A percentile compares a stretch with the other conserved stretches of the same genome.
These are phyloP conservation scores for Diprion similis DNA, from an alignment of 1,140 invertebrate species.

Conservation along the genomic window DNA sequence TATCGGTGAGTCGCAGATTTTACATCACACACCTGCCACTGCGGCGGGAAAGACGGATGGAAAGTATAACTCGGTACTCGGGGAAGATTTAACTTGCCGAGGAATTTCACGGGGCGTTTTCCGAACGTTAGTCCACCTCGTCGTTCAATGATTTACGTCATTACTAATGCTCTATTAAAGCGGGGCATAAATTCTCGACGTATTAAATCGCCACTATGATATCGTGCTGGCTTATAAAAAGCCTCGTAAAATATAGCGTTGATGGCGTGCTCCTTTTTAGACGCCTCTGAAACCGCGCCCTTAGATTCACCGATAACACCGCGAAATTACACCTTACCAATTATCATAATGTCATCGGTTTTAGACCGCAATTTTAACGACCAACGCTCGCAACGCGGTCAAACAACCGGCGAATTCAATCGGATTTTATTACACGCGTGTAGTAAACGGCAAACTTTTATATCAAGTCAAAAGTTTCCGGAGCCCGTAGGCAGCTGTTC, in stretches of 20 bases:
- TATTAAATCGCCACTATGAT: conserved; percentile 7
- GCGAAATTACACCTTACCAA: conserved; percentile 3
- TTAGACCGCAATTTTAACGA: neutral
- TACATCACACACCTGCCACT: too few species aligned
- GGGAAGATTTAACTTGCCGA: neutral
- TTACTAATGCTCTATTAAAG: conserved; percentile 8
- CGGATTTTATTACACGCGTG: too few species aligned
- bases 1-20: neutral
- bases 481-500: too few species aligned
- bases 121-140: neutral
- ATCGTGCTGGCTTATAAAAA: neutral
- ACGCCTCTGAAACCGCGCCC: neutral
- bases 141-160: conserved; percentile 7
- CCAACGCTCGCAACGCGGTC: too few species aligned
- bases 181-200: conserved; percentile 3
- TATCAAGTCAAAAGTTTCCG: too few species aligned
- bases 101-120: neutral
- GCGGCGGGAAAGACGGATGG: too few species aligned
- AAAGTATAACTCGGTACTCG: neutral
- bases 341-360: neutral
- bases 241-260: conserved; percentile 7
- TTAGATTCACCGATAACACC: neutral
- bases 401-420: too few species aligned
- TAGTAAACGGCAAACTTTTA: too few species aligned
- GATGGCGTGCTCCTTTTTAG: conserved; percentile 7